Conservation (phyloP, 2,113 vertebrate genomes). For the Pipra filicauda region DNA sequence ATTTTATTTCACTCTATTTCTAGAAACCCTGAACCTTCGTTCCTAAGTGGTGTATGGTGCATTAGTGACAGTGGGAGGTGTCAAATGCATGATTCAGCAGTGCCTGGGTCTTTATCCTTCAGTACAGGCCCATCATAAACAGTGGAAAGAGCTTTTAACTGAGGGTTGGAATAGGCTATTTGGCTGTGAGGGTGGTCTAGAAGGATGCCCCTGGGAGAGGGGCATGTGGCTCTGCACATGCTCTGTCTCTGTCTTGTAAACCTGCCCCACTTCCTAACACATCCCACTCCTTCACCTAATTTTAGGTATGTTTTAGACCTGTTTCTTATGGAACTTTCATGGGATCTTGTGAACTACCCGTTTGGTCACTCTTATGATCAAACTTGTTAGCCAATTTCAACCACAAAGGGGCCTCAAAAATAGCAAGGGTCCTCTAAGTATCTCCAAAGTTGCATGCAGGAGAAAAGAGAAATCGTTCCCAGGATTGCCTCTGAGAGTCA, state of each 20-base stretch:
- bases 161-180: neutral
- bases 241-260: neutral
- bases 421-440: neutral
- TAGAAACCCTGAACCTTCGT: neutral
- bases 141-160: neutral
- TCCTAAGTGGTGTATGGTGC: neutral
- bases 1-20: slow-evolving; percentile 53
- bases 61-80: slow-evolving; percentile 32
- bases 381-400: neutral
- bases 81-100: neutral
- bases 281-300: neutral
- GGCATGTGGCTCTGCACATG: neutral
- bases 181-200: neutral
- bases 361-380: neutral
- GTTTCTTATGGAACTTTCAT: neutral
- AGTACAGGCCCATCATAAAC: neutral
- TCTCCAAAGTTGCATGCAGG: accelerated
- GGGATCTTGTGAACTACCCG: neutral
- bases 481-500: neutral
- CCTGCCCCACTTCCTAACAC: neutral
- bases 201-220: neutral
- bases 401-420: neutral
- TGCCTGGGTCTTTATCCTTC: neutral
- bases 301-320: neutral
- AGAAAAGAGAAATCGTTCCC: neutral